Evolutionary conservation across 2,888 invertebrate species (phyloP).

Genomic region (Antheraea assamensis): DNA sequence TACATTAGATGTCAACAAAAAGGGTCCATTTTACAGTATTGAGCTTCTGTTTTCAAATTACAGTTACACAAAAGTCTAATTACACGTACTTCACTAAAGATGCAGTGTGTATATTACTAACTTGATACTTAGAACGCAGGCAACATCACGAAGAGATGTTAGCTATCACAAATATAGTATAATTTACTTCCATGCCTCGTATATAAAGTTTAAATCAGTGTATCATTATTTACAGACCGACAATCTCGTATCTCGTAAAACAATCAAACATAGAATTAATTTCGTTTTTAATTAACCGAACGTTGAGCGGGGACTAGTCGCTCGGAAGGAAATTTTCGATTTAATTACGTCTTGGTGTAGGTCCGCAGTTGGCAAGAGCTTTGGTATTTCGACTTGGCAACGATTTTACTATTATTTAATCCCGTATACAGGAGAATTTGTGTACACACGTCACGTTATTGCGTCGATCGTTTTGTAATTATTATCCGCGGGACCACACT

Average conservation of each 20-base stretch:
- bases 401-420: constrained; percentile 34
- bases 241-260: constrained; percentile 3
- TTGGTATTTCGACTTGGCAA: constrained; percentile 50
- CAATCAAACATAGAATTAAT: constrained; percentile 13
- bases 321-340: constrained; percentile 29
- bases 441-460: constrained; percentile 26
- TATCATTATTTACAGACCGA: background rate
- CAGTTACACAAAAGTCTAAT: too few species aligned
- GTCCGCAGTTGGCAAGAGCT: constrained; percentile 39
- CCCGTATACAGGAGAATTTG: constrained; percentile 27
- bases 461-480: constrained; percentile 6
- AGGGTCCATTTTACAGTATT: too few species aligned
- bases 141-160: background rate
- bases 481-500: too few species aligned
- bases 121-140: too few species aligned
- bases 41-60: too few species aligned
- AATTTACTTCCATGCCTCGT: background rate
- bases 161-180: background rate
- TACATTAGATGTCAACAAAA: too few species aligned
- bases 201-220: background rate
- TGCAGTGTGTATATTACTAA: too few species aligned
- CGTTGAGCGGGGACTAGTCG: constrained; percentile 8
- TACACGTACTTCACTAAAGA: too few species aligned
- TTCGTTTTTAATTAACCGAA: constrained; percentile 15
- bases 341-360: constrained; percentile 42